phyloP scores from a whole-genome alignment of 2,888 invertebrate genomes.

The Neocrepidodera transversa region DNA sequence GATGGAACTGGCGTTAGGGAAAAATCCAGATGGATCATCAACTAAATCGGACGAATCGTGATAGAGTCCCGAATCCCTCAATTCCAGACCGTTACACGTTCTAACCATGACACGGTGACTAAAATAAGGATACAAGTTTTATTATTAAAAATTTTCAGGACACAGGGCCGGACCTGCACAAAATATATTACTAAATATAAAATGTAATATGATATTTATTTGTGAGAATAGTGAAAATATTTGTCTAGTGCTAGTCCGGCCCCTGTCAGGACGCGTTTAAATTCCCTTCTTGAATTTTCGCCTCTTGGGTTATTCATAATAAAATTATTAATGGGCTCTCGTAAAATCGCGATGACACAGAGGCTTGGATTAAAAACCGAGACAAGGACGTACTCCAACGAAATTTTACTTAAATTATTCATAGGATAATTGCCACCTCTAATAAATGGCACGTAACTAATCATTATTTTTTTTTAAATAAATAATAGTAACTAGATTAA shows the following conservation, averaged over 20 bases:
- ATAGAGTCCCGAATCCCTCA: constrained; percentile 64
- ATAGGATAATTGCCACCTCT: no score
- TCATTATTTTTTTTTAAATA: no score
- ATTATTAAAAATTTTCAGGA: constrained; percentile 17
- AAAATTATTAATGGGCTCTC: constrained; percentile 5
- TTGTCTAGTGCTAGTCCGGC: no score
- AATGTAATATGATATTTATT: no score
- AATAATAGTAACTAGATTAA: no score
- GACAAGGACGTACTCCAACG: no score
- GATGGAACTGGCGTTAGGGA: constrained; percentile 65
- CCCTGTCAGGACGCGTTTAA: constrained; percentile 2
- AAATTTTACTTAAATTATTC: no score
- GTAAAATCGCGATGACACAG: neutral
- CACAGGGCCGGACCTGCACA: neutral
- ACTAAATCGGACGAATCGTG: constrained; percentile 53
- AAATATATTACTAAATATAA: neutral
- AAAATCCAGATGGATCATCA: constrained; percentile 61
- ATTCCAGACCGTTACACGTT: constrained; percentile 79
- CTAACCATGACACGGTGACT: constrained; percentile 72
- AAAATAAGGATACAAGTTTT: constrained; percentile 38
- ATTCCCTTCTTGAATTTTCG: constrained; percentile 3
- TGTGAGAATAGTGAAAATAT: no score
- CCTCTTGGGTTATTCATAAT: neutral
- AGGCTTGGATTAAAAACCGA: neutral
- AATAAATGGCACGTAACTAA: no score